Conservation (phyloP, 1,140 invertebrate genomes). For the Heliconius nattereri region DNA sequence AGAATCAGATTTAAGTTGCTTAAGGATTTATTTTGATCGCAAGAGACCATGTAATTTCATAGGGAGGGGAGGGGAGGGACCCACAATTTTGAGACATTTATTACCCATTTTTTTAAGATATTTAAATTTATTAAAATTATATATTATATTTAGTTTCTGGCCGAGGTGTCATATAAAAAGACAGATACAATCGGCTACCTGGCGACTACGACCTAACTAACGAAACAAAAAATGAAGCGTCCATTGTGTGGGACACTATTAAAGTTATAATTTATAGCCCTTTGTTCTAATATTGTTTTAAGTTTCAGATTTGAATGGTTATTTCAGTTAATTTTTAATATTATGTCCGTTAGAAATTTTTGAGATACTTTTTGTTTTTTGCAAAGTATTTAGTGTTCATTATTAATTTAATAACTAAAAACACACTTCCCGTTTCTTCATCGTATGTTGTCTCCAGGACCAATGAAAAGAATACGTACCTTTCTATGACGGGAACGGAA, state of each 20-base stretch:
- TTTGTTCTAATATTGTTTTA: conserved; percentile 57
- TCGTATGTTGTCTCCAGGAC: no score
- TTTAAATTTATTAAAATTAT: not conserved
- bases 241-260: conserved; percentile 58
- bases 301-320: conserved; percentile 18
- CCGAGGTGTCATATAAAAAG: conserved; percentile 30
- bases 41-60: no score
- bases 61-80: no score
- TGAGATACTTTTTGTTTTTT: not conserved
- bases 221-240: conserved; percentile 51
- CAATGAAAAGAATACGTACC: no score
- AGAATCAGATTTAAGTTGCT: no score
- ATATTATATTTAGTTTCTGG: not conserved
- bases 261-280: conserved; percentile 56
- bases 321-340: conserved; percentile 16
- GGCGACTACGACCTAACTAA: conserved; percentile 40
- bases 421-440: no score
- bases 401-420: no score
- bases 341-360: not conserved
- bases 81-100: no score
- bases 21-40: no score
- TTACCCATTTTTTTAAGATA: no score
- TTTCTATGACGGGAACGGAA: no score
- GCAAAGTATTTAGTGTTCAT: no score
- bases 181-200: conserved; percentile 43